Conservation (phyloP, 2,113 vertebrate genomes). For the Misgurnus anguillicaudatus region DNA sequence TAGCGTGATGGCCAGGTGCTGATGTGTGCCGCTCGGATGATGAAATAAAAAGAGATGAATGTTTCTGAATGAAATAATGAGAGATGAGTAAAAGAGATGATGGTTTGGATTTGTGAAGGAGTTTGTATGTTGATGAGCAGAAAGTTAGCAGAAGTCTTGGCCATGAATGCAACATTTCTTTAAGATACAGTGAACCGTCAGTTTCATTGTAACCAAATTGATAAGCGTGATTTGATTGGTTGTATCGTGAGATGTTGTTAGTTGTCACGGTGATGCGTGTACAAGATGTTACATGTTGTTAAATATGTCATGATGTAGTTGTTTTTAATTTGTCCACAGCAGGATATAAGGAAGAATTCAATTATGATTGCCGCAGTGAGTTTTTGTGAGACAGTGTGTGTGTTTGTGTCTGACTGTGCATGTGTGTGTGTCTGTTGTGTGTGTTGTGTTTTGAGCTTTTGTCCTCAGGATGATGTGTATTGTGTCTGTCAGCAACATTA, state of each 20-base stretch:
- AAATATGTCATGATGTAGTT: conserved; percentile 30
- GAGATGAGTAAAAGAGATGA: not conserved
- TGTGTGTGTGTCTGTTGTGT: conserved; percentile 41
- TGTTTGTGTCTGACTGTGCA: conserved; percentile 33
- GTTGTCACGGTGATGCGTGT: no score
- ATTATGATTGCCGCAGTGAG: conserved; percentile 55
- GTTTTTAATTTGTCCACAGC: conserved; percentile 51
- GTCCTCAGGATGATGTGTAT: conserved; percentile 33
- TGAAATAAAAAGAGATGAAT: conserved; percentile 41
- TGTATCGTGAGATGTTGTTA: no score
- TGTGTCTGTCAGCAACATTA: conserved; percentile 10
- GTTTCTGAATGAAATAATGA: conserved; percentile 39
- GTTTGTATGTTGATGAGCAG: not conserved
- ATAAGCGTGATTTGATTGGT: no score
- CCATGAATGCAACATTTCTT: not conserved
- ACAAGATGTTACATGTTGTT: not conserved
- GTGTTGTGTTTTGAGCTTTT: conserved; percentile 45
- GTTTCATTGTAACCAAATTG: not conserved
- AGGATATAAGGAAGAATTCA: conserved; percentile 55
- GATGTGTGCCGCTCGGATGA: not conserved
- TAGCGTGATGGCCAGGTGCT: not conserved
- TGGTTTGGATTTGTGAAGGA: not conserved
- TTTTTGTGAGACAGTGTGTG: conserved; percentile 16
- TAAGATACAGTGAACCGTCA: not conserved
- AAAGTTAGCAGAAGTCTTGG: not conserved